These are phyloP conservation scores for Hirtodrosophila duncani DNA, from an alignment of 2,888 invertebrate genomes.

Conservation along the genomic window DNA sequence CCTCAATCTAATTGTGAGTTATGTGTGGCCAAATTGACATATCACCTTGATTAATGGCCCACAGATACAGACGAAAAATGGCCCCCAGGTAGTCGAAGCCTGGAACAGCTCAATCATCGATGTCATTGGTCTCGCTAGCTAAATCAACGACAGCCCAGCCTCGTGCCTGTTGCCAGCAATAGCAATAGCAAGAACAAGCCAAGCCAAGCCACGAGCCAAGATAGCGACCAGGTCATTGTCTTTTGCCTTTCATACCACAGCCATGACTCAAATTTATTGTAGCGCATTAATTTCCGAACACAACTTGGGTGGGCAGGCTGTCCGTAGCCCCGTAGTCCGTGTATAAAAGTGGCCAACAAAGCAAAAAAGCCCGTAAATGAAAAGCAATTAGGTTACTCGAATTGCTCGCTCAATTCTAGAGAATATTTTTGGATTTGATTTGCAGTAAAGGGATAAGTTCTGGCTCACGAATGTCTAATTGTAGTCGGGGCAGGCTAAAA, in stretches of 20 bases:
- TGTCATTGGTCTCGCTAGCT: not conserved
- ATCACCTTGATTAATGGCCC: conserved; percentile 53
- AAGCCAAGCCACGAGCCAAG: not conserved
- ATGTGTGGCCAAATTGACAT: conserved; percentile 52
- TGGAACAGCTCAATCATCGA: conserved; percentile 34
- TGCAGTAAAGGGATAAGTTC: conserved; percentile 10
- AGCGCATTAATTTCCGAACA: conserved; percentile 36
- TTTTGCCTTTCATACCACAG: no score
- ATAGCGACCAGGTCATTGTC: conserved; percentile 34
- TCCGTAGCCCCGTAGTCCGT: not conserved
- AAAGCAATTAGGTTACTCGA: conserved; percentile 13
- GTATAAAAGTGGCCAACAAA: not conserved
- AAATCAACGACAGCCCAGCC: no score
- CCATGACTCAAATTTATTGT: conserved; percentile 32
- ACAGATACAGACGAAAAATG: not conserved
- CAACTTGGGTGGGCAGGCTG: no score
- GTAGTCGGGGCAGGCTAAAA: conserved; percentile 13
- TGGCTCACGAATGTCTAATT: conserved; percentile 28
- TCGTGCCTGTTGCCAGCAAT: conserved; percentile 7
- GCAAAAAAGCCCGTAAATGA: conserved; percentile 20
- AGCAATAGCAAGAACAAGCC: not conserved
- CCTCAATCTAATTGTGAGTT: conserved; percentile 44
- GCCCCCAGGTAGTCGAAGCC: conserved; percentile 7
- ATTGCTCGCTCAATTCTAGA: conserved; percentile 1
- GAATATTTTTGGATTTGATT: conserved; percentile 29